phyloP scores from a whole-genome alignment of 2,113 vertebrate genomes.

The Myrmecobius fasciatus region DNA sequence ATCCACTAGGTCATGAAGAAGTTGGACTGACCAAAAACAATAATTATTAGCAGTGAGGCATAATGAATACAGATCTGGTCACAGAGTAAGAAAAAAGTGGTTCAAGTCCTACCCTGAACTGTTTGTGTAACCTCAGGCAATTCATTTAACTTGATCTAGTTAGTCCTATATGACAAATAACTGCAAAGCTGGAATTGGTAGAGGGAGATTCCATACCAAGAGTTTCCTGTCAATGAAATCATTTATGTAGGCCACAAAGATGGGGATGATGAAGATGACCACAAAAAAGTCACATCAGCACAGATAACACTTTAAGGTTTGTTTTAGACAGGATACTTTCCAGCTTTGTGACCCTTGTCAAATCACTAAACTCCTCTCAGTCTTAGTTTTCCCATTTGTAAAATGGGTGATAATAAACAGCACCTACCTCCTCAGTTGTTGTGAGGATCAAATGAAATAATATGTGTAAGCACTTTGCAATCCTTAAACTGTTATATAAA shows the following conservation, averaged over 20 bases:
- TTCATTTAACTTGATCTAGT: neutral
- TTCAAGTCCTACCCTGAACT: neutral
- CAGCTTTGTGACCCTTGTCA: neutral
- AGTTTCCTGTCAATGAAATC: neutral
- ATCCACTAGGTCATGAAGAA: neutral
- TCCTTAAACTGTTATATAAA: neutral
- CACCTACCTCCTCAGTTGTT: neutral
- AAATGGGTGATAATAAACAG: too few relatives aligned
- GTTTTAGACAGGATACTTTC: neutral
- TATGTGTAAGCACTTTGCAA: neutral
- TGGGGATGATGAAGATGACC: neutral
- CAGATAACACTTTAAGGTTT: neutral
- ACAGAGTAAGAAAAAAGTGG: neutral
- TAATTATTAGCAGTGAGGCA: neutral
- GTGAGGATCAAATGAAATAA: neutral
- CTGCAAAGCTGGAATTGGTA: neutral
- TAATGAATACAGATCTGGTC: neutral
- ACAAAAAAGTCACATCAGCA: neutral
- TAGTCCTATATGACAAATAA: neutral
- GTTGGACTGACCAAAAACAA: neutral
- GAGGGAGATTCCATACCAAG: neutral
- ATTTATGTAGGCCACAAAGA: neutral
- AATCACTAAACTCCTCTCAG: neutral
- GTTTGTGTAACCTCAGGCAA: neutral
- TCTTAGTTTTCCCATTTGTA: too few relatives aligned